Evolutionary conservation across 2,888 invertebrate species (phyloP), one percentile per base, ranked within the genome.

Genomic region (Synanthedon vespiformis): DNA sequence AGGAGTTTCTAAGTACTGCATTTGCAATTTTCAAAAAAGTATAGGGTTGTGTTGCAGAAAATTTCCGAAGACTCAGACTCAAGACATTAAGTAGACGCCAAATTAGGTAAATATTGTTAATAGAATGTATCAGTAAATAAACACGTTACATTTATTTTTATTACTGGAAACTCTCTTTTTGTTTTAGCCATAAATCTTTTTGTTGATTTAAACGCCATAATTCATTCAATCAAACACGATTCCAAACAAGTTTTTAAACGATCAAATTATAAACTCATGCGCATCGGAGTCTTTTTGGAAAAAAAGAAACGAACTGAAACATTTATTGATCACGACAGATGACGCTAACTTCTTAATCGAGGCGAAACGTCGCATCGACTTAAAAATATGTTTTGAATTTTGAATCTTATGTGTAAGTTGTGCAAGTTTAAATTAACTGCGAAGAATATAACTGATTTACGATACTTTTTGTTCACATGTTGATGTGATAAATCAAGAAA

Each of bases 291-390:
- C 47, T 50, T 54, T 22, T 55, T 52, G 49, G 52, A 55, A 54
- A 44, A 40, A 48, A 61, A 65, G 64, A 62, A 53, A 54, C 61
- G 62, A 64, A 70, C 61, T 64, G 63, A 66, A 66, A 70, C 63
- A 58, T 66, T 72, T 67, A 72, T 71, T 70, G 67, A 72, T 68
- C 63, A 61, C 67, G 68, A 71, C 72, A 70, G 68, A 68, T 70
- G 75, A 70, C 65, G 68, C 68, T 71, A 67, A 69, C 61, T 61
- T 48, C 2, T 49, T 48, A 34, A 8, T 48, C n/a, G 48, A 48
- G 18, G 5, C 16, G 22, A 48, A 48, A 48, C 8, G 48, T 48
- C 48, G 13, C 18, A 48, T 18, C 16, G 8, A 34, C 34, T 44
- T 44, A 44, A 44, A 41, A 5, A n/a, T n/a, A 8, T 13, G 6